These are phyloP conservation scores for Rhinogobius similis DNA, from an alignment of 2,113 vertebrate species.

Conservation along the genomic window DNA sequence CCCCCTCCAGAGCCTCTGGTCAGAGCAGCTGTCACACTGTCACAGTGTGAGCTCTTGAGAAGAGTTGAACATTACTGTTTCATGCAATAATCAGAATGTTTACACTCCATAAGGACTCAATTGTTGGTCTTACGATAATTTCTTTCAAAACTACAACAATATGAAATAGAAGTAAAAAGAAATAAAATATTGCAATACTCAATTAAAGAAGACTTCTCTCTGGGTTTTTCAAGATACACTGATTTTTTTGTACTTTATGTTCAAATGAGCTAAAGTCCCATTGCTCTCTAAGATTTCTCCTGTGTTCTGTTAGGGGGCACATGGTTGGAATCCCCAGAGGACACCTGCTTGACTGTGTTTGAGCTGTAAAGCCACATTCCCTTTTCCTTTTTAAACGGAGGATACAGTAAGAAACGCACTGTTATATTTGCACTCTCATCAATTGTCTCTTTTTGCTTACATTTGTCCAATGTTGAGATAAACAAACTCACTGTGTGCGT, in stretches of 20 bases:
- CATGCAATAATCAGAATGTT: constrained; percentile 4
- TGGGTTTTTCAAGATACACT: neutral
- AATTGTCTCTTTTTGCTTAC: neutral
- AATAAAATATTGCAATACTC: neutral
- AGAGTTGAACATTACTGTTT: constrained; percentile 26
- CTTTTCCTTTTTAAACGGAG: neutral
- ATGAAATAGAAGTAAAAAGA: too few relatives aligned
- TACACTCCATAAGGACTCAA: neutral
- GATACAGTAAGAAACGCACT: neutral
- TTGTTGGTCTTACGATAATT: neutral
- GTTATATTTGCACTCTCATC: neutral
- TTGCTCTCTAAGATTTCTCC: constrained; percentile 65
- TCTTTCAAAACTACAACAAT: too few relatives aligned
- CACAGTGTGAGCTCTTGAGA: constrained; percentile 18
- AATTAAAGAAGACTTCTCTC: neutral
- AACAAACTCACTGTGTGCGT: too few relatives aligned
- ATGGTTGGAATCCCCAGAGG: constrained; percentile 78
- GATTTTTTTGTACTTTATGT: neutral
- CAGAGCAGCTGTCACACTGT: constrained; percentile 55
- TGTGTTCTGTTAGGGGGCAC: too few relatives aligned
- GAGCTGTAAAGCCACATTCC: constrained; percentile 53
- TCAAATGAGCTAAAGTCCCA: neutral
- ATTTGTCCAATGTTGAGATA: too few relatives aligned
- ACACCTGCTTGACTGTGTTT: constrained; percentile 82
- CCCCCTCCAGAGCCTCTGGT: constrained; percentile 30